Evolutionary conservation across 2,113 vertebrate genomes (phyloP).

Genomic region (Electrona antarctica): DNA sequence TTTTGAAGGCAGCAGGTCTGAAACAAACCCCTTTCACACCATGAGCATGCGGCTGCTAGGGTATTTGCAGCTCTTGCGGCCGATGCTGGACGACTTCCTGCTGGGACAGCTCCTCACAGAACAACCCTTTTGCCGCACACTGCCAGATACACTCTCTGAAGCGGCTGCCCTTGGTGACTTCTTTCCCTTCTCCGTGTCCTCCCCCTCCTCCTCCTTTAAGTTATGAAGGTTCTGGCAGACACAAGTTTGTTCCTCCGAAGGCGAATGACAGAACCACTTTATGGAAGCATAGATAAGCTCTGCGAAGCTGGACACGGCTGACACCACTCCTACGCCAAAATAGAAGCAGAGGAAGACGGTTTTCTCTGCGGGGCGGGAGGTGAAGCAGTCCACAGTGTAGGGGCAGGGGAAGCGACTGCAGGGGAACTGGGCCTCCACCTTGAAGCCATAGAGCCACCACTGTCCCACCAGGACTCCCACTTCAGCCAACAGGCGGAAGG

Average conservation of each 20-base stretch:
- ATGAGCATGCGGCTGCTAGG: conserved; percentile 15
- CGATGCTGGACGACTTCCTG: conserved; percentile 28
- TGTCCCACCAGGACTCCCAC: conserved; percentile 86
- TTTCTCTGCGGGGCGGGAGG: conserved; percentile 91
- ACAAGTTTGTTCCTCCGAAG: neutral
- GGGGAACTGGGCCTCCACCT: conserved; percentile 84
- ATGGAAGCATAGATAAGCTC: conserved; percentile 83
- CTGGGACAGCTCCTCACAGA: conserved; percentile 18
- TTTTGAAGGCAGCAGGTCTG: neutral
- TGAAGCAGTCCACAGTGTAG: conserved; percentile 91
- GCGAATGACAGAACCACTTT: conserved; percentile 71
- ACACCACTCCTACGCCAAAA: conserved; percentile 85
- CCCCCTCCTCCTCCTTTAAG: neutral
- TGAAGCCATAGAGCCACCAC: conserved; percentile 87
- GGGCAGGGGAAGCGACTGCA: conserved; percentile 87
- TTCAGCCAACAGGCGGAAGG: conserved; percentile 84
- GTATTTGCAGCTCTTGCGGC: conserved; percentile 14
- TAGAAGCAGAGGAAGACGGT: conserved; percentile 93
- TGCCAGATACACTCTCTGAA: neutral
- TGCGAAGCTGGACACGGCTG: conserved; percentile 80
- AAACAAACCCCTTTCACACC: conserved; percentile 42
- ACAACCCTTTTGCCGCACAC: conserved; percentile 19
- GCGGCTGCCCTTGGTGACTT: rapidly evolving
- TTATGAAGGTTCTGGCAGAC: conserved; percentile 28
- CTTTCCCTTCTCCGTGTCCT: neutral